Base-by-base conservation (phyloP, 2,113 vertebrate genomes). In the Felis catus region DNA sequence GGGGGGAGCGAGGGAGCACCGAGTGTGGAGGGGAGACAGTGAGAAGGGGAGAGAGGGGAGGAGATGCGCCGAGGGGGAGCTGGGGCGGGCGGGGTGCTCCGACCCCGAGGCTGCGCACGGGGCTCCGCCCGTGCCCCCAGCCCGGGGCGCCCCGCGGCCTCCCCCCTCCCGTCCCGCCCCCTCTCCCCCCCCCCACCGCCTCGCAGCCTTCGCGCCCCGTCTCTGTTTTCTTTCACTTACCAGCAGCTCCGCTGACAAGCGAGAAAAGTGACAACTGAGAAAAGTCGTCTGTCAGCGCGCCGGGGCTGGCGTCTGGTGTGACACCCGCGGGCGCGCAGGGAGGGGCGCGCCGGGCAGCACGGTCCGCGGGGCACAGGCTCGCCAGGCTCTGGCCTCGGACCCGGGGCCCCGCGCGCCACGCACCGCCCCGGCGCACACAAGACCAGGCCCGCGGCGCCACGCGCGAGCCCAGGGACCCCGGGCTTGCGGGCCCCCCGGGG, bases 201-300 rank as follows among this genome's bases (percentile, higher is more conserved):
- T 19, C n/a, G 36, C 66, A 2, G 91, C 78, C 33, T 16, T 16
- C 39, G 70, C 55, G 18, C 71, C 65, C 87, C 74, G 48, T 81
- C 83, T 81, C 86, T 48, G 83, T 70, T 76, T 74, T 53, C 63
- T 55, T 84, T 88, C 96, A 96, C 97, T 98, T 98, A 98, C 98
- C 98, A 97, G 96, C 95, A 86, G 81, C 16, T 31, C 97, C 94
- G 97, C 97, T 12, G 53, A 98, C 97, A 96, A 94, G 97, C 96
- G 97, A 93, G 61, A 96, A 98, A 98, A 95, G 97, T 96, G 97
- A 97, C 93, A 98, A 98, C 96, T 94, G 96, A 97, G 89, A 95
- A 97, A 98, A 98, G 98, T 97, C 93, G 21, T 97, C 97, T 92
- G 96, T 95, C 93, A 95, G 97, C 91, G 89, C 92, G 82, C 66